phyloP scores from a whole-genome alignment of 2,797 vertebrate species.

The Benthosema pterotum region DNA sequence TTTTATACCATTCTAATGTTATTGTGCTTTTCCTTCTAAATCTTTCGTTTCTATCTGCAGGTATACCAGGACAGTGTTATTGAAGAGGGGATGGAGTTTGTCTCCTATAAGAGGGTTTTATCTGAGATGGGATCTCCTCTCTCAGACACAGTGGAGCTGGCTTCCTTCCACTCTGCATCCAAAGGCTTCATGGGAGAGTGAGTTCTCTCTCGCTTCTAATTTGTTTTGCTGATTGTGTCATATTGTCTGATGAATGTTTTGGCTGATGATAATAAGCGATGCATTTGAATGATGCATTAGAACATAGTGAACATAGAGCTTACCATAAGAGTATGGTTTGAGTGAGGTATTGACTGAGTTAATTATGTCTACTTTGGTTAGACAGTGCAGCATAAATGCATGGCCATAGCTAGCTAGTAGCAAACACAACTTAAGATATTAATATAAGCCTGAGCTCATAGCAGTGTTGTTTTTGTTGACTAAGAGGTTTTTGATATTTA shows the following conservation, averaged over 20 bases:
- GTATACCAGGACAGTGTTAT: slow-evolving; percentile 83
- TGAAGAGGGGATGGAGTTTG: slow-evolving; percentile 74
- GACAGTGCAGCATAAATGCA: not conserved
- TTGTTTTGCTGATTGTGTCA: not conserved
- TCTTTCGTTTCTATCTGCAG: slow-evolving; percentile 43
- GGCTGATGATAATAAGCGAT: no score
- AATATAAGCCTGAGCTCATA: no score
- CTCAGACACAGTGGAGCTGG: slow-evolving; percentile 80
- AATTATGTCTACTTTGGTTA: not conserved
- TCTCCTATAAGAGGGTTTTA: slow-evolving; percentile 90
- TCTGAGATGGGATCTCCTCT: slow-evolving; percentile 84
- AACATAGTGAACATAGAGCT: no score
- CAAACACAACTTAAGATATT: no score
- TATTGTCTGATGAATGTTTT: no score
- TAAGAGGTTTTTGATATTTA: no score
- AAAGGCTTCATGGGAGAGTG: slow-evolving; percentile 90
- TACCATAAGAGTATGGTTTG: not conserved
- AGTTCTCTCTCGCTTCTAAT: slow-evolving; percentile 51
- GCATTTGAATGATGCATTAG: not conserved
- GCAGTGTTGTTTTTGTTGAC: no score
- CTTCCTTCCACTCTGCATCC: slow-evolving; percentile 88
- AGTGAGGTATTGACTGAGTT: not conserved
- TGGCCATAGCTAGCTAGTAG: no score
- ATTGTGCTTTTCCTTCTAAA: not conserved
- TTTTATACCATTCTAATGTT: not conserved